Evolutionary conservation across 2,797 vertebrate genomes (phyloP).

Genomic region (Phrynocephalus forsythii): DNA sequence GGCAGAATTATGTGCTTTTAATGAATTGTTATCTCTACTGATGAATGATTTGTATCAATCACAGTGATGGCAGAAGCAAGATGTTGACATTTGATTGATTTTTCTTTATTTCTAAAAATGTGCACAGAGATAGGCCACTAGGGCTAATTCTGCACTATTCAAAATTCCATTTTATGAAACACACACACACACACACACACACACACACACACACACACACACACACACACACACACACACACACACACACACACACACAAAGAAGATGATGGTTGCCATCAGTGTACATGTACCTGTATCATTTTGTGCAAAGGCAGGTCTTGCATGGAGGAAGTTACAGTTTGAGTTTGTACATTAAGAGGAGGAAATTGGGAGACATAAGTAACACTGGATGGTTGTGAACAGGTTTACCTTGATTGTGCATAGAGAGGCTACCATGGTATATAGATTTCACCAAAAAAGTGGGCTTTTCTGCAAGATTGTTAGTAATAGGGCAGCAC

Average conservation of each 20-base stretch:
- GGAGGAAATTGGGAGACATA: neutral
- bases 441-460: neutral
- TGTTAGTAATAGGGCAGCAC: neutral
- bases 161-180: conserved; percentile 32
- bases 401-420: neutral
- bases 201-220: too few species aligned
- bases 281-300: neutral
- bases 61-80: rapidly evolving
- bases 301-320: neutral
- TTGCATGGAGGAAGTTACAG: neutral
- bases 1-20: conserved; percentile 59
- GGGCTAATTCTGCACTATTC: conserved; percentile 54
- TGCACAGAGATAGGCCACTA: conserved; percentile 37
- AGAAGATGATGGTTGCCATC: neutral
- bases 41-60: conserved; percentile 56
- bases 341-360: neutral
- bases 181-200: neutral
- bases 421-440: neutral
- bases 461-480: neutral
- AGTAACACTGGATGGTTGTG: neutral
- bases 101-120: conserved; percentile 35
- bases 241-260: too few species aligned
- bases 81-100: conserved; percentile 64
- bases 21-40: neutral
- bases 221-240: too few species aligned